Base-by-base conservation (phyloP, 2,797 vertebrate genomes). In the Schizopygopsis pylzovi region DNA sequence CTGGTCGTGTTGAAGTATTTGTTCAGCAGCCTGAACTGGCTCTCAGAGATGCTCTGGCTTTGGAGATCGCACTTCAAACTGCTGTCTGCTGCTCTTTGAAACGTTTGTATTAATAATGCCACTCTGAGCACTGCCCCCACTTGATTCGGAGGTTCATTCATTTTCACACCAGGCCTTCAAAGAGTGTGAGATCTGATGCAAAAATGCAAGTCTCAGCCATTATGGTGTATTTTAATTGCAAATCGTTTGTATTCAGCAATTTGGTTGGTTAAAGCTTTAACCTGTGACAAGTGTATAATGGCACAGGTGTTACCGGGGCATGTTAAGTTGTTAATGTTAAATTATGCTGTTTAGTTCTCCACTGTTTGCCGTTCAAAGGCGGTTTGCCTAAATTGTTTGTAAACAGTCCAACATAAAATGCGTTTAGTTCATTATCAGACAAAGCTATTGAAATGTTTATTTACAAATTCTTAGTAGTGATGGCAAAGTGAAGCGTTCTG, bases 1-100 rank as follows among this genome's bases (percentile, higher is more conserved):
- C 80, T 91, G 88, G 85, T 89, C 20, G 85, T 28, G 93, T 93
- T 92, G 89, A 94, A 93, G 93, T 93, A 90, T 92, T 93, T 91
- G 90, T 92, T 88, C 91, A 92, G 90, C 89, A 68, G 79, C 89
- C 87, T 85, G 88, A 91, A 87, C 87, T 68, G 82, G 89, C 47
- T 83, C 85, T 92, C 90, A 88, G 90, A 92, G 88, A 91, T 83
- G 63, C 87, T 83, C 90, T 87, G 52, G 87, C 85, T 88, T 91
- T 92, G 88, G 90, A 94, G 92, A 92, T 68, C 85, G 83, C 88
- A 88, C 91, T 93, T 94, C 90, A 93, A 91, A 91, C 90, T 90
- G 91, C 89, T 91, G 87, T 90, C 89, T 86, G 25, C 49, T 59
- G 87, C 88, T 85, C 90, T 92, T 90, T 78, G 75, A 91, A 88